Evolutionary conservation across 1,140 invertebrate genomes (phyloP), one percentile per base, ranked within the genome.

Genomic region (Neodiprion virginianus): DNA sequence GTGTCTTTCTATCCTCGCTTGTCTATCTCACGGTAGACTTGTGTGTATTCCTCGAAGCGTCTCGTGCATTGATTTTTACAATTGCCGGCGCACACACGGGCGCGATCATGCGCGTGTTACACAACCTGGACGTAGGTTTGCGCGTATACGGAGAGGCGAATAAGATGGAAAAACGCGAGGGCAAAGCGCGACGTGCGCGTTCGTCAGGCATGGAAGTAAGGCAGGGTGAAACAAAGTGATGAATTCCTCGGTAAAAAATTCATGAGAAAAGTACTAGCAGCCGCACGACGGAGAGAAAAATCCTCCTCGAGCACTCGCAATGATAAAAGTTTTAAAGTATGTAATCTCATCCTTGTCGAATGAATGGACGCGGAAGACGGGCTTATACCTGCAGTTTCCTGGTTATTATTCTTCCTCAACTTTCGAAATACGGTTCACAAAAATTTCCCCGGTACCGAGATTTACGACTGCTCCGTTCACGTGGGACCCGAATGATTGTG

Each of bases 281-380:
- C n/a, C 11, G 53, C 11, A n/a, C 11, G 53, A n/a, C 11, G 53
- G 53, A 40, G 53, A 61, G 53, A 61, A n/a, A n/a, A 61, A 61
- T 61, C 28, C 53, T n/a, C 11, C 2, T 61, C 53, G 28, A 40
- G 28, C 28, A 40, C 28, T 40, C 28, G 28, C 28, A 61, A 61
- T 61, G 53, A 61, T 61, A 61, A 61, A 61, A 61, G 11, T 61
- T 61, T 61, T 61, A 61, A 61, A 61, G 53, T 61, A 40, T 40
- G 28, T 40, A 61, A n/a, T 61, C 53, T 61, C 53, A 40, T 40
- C 28, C 11, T 61, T 61, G 53, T 61, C 53, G n/a, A 40, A 40
- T 40, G 28, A 40, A 40, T 40, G 28, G 53, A 61, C 53, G 11
- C 11, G 53, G 11, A 11, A 61, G 53, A n/a, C 53, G 53, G 8